These are phyloP conservation scores for Serranus cabrilla DNA, from an alignment of 2,797 vertebrate species.

Conservation along the genomic window DNA sequence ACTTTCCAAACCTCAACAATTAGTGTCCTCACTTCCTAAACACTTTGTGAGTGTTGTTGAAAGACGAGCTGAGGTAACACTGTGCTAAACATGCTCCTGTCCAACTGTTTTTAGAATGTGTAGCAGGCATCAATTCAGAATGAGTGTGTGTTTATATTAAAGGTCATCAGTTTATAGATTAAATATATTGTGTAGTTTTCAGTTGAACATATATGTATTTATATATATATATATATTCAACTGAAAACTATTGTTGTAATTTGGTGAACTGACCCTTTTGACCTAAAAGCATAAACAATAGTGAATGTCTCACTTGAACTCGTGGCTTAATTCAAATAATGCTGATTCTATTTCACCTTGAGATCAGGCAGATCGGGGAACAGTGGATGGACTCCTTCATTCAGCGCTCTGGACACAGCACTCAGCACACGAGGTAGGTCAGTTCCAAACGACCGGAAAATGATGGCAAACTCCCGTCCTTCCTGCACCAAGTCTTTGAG, in stretches of 20 bases:
- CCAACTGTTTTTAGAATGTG: too few species aligned
- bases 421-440: slow-evolving; percentile 87
- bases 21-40: too few species aligned
- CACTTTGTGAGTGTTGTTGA: too few species aligned
- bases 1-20: too few species aligned
- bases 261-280: background rate
- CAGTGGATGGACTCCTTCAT: slow-evolving; percentile 87
- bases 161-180: too few species aligned
- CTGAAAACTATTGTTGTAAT: background rate
- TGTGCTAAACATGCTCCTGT: too few species aligned
- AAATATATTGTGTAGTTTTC: too few species aligned
- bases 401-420: slow-evolving; percentile 79
- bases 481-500: slow-evolving; percentile 84
- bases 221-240: background rate
- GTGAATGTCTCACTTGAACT: background rate
- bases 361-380: slow-evolving; percentile 88
- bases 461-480: slow-evolving; percentile 82
- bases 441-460: slow-evolving; percentile 91
- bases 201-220: too few species aligned
- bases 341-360: slow-evolving; percentile 71
- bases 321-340: background rate
- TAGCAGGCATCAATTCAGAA: too few species aligned
- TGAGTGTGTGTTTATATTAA: too few species aligned
- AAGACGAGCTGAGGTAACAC: too few species aligned
- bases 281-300: background rate